These are phyloP conservation scores for Hyposmocoma kahamanoa DNA, from an alignment of 1,140 invertebrate genomes.

Conservation along the genomic window DNA sequence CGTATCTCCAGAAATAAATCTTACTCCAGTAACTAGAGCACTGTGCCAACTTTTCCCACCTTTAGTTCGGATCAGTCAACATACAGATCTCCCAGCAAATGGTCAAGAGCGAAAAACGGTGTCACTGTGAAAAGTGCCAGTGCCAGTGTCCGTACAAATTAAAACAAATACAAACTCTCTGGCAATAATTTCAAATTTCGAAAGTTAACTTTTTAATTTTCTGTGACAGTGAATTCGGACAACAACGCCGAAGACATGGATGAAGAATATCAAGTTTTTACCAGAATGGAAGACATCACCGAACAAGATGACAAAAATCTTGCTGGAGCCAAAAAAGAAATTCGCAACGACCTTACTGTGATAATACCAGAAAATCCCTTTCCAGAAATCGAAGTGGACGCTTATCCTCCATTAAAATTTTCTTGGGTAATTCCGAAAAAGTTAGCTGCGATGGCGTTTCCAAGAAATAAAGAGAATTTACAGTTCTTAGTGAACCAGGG, in stretches of 20 bases:
- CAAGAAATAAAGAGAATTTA: conserved; percentile 65
- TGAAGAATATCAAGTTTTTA: conserved; percentile 46
- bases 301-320: conserved; percentile 58
- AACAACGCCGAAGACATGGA: conserved; percentile 34
- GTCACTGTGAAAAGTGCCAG: conserved; percentile 27
- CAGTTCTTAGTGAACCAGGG: conserved; percentile 64
- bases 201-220: conserved; percentile 18
- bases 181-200: conserved; percentile 4
- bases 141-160: conserved; percentile 23
- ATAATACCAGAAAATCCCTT: conserved; percentile 67
- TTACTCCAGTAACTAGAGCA: conserved; percentile 44
- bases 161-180: neutral
- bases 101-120: conserved; percentile 25
- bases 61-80: conserved; percentile 42
- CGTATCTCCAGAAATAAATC: conserved; percentile 64
- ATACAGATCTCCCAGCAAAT: conserved; percentile 32
- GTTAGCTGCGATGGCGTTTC: conserved; percentile 77
- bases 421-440: conserved; percentile 76
- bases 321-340: conserved; percentile 58
- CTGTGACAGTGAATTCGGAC: conserved; percentile 26
- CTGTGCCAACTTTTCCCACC: conserved; percentile 47
- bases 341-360: conserved; percentile 52
- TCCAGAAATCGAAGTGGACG: conserved; percentile 64
- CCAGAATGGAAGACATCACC: conserved; percentile 58
- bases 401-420: conserved; percentile 76